phyloP scores from a whole-genome alignment of 2,797 vertebrate genomes.

The Gallirallus australis region DNA sequence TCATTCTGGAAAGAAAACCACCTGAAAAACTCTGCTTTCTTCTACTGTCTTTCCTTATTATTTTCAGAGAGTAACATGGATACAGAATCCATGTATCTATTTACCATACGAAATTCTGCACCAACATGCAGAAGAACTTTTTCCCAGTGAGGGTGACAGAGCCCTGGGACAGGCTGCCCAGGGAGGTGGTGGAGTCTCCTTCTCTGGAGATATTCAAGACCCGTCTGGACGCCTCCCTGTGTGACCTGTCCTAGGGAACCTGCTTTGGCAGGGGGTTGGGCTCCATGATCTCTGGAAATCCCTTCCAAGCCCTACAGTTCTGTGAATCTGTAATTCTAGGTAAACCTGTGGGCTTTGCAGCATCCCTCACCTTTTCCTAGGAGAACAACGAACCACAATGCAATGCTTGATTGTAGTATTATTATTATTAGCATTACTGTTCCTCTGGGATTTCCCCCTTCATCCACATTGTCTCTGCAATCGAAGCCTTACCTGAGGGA shows the following conservation, averaged over 20 bases:
- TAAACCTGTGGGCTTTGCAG: not conserved
- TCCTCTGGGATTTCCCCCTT: not conserved
- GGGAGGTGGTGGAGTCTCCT: too few species aligned
- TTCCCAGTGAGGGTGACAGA: too few species aligned
- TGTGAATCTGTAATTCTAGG: not conserved
- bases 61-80: not conserved
- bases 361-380: not conserved
- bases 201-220: too few species aligned
- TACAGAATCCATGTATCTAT: too few species aligned
- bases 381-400: not conserved
- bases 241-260: too few species aligned
- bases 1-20: not conserved
- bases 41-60: not conserved
- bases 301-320: too few species aligned
- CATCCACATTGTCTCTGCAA: not conserved
- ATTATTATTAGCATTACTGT: not conserved
- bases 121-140: too few species aligned
- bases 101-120: too few species aligned
- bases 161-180: too few species aligned
- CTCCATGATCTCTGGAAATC: too few species aligned
- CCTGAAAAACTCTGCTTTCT: not conserved
- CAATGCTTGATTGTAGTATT: not conserved
- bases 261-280: too few species aligned
- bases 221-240: too few species aligned
- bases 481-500: not conserved